Conservation (phyloP, 1,140 invertebrate genomes). For the Zaprionus capensis region DNA sequence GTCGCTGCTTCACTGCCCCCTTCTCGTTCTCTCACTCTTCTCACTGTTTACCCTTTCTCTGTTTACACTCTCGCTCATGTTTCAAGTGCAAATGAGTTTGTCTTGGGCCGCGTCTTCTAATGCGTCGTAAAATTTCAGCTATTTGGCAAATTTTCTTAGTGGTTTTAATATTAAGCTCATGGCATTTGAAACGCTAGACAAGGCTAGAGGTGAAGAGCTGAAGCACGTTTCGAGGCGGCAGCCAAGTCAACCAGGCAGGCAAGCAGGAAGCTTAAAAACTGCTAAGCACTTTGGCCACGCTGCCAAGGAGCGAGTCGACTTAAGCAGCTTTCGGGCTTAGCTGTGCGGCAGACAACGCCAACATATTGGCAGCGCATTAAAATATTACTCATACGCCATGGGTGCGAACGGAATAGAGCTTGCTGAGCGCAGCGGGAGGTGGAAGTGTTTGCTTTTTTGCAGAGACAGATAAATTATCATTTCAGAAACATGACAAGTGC, state of each 20-base stretch:
- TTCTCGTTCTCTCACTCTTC: background rate
- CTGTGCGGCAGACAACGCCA: slow-evolving; percentile 56
- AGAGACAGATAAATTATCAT: slow-evolving; percentile 72
- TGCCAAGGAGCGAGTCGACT: slow-evolving; percentile 56
- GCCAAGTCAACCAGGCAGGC: slow-evolving; percentile 13
- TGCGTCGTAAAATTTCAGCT: slow-evolving; percentile 54
- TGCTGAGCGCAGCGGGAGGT: background rate
- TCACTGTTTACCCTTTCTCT: slow-evolving; percentile 21
- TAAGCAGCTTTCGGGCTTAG: slow-evolving; percentile 75
- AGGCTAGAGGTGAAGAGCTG: slow-evolving; percentile 25
- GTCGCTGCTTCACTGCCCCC: background rate
- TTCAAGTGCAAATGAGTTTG: slow-evolving; percentile 75
- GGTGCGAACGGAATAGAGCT: background rate
- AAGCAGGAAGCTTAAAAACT: slow-evolving; percentile 59
- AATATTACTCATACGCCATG: slow-evolving; percentile 65
- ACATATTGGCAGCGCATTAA: slow-evolving; percentile 71
- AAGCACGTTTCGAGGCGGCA: too few relatives aligned
- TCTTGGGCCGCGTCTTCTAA: slow-evolving; percentile 28
- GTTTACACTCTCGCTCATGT: slow-evolving; percentile 34
- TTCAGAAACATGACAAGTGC: slow-evolving; percentile 66
- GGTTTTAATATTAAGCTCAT: slow-evolving; percentile 74
- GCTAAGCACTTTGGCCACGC: slow-evolving; percentile 66
- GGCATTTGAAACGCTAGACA: slow-evolving; percentile 57
- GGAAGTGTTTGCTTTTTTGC: slow-evolving; percentile 9
- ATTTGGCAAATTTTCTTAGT: slow-evolving; percentile 77